phyloP scores from a whole-genome alignment of 1,140 invertebrate species.

The Belonocnema kinseyi region DNA sequence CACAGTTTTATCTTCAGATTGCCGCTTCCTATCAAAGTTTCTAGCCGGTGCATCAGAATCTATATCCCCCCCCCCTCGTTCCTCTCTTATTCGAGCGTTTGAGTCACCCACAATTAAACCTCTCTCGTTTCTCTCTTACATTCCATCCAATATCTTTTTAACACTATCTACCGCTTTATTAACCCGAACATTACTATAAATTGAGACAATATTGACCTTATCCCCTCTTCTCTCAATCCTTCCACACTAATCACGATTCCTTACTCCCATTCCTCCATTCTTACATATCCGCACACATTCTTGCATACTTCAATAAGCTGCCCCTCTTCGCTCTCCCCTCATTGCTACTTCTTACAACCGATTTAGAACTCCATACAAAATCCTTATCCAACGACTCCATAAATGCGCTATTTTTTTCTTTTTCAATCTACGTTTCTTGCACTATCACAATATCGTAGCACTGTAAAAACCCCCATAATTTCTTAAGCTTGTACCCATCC shows the following conservation, averaged over 20 bases:
- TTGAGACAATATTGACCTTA: constrained; percentile 27
- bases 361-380: too few relatives aligned
- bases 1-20: constrained; percentile 21
- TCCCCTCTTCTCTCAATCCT: not conserved
- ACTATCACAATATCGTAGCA: not conserved
- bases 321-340: not conserved
- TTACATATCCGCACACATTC: not conserved
- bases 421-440: not conserved
- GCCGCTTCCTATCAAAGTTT: not conserved
- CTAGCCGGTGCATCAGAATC: not conserved
- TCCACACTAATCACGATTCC: not conserved
- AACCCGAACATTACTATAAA: constrained; percentile 33
- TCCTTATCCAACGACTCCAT: not conserved
- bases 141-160: not conserved
- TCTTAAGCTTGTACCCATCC: not conserved
- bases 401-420: not conserved
- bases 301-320: constrained; percentile 34
- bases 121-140: not conserved
- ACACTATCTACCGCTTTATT: not conserved
- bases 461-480: not conserved
- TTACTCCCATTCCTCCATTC: constrained; percentile 28
- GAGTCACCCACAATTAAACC: constrained; percentile 32
- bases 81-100: constrained; percentile 34
- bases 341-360: too few relatives aligned
- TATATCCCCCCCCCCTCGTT: constrained; percentile 5